Evolutionary conservation across 2,113 vertebrate species (phyloP).

Genomic region (Oryctolagus cuniculus): DNA sequence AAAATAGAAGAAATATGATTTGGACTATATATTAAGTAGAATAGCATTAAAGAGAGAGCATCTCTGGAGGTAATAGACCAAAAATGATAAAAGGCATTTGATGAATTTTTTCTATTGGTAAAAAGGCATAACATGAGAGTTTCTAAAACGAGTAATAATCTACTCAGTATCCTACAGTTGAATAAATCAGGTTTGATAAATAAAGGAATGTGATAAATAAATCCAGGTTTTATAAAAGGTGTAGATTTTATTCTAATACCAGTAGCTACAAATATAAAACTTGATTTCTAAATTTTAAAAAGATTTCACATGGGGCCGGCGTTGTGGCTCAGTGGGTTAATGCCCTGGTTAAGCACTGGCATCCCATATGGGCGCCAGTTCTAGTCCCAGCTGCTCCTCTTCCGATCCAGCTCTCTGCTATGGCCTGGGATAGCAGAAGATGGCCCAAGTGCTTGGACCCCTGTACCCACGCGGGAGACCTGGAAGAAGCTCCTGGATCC

Average conservation of each 20-base stretch:
- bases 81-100: not conserved
- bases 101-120: not conserved
- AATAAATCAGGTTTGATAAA: constrained; percentile 6
- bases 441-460: too few species aligned
- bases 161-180: not conserved
- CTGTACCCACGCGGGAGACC: too few species aligned
- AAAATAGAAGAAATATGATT: not conserved
- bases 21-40: not conserved
- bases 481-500: too few species aligned
- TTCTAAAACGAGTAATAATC: constrained; percentile 4
- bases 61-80: not conserved
- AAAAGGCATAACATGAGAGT: not conserved
- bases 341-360: too few species aligned
- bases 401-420: too few species aligned
- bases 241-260: not conserved
- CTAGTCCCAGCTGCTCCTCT: too few species aligned
- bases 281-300: not conserved
- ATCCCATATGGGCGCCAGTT: too few species aligned
- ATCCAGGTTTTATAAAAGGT: not conserved
- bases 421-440: too few species aligned
- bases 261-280: not conserved
- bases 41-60: not conserved
- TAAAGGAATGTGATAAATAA: not conserved
- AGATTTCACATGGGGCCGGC: too few species aligned
- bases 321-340: too few species aligned